Conservation (phyloP, 2,113 vertebrate genomes). For the Sinocyclocheilus grahami region DNA sequence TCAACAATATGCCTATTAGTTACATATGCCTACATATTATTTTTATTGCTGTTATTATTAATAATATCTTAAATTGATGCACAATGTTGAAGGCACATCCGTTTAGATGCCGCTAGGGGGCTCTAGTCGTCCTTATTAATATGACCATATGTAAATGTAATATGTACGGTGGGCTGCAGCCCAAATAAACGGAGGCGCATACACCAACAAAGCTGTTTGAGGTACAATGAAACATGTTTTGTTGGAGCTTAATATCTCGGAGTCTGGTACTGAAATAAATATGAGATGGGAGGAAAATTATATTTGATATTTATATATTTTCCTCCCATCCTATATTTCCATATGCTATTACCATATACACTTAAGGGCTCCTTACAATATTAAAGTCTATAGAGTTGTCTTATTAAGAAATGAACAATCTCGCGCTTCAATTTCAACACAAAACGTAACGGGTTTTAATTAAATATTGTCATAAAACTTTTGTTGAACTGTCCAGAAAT, state of each 20-base stretch:
- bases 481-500: not conserved
- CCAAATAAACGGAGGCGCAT: not conserved
- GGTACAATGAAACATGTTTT: not conserved
- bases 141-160: not conserved
- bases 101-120: not conserved
- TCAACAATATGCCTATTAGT: too few relatives aligned
- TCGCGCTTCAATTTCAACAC: too few relatives aligned
- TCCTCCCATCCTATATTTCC: too few relatives aligned
- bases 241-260: not conserved
- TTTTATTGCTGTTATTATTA: too few relatives aligned
- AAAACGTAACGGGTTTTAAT: not conserved
- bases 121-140: not conserved
- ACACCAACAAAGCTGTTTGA: not conserved
- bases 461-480: not conserved
- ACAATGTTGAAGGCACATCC: too few relatives aligned
- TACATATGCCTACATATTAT: too few relatives aligned
- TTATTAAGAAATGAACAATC: too few relatives aligned
- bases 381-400: too few relatives aligned
- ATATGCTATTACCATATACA: too few relatives aligned
- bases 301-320: too few relatives aligned
- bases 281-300: not conserved
- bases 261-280: not conserved
- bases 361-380: too few relatives aligned
- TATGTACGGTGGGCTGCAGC: not conserved
- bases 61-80: too few relatives aligned